These are phyloP conservation scores for Leptatherina wallacei DNA, from an alignment of 2,797 vertebrate species.

Conservation along the genomic window DNA sequence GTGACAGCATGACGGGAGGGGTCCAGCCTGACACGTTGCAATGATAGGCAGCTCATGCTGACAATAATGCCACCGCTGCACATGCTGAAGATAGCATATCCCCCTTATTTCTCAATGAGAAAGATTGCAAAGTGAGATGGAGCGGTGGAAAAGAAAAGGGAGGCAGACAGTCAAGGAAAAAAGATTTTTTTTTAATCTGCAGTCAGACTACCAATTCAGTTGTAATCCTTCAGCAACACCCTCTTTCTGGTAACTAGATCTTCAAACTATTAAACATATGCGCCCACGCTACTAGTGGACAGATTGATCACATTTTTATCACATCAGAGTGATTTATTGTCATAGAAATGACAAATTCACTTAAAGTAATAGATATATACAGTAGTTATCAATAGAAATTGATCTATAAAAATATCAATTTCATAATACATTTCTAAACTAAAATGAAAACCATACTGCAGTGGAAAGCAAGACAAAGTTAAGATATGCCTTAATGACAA, in stretches of 20 bases:
- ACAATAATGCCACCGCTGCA: constrained; percentile 69
- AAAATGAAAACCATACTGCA: background rate
- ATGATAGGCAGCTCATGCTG: constrained; percentile 71
- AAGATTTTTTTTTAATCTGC: constrained; percentile 64
- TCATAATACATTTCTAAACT: background rate
- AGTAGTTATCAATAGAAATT: background rate
- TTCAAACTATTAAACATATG: constrained; percentile 55
- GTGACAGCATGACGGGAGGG: constrained; percentile 72
- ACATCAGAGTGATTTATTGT: too few species aligned
- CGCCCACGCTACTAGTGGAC: constrained; percentile 15
- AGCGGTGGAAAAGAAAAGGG: constrained; percentile 19
- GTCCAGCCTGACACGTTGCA: constrained; percentile 62
- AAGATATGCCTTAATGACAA: background rate
- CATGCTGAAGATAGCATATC: constrained; percentile 65
- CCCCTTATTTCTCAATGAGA: constrained; percentile 57
- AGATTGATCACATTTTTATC: background rate
- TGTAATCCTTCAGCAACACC: constrained; percentile 76
- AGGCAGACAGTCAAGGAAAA: constrained; percentile 59
- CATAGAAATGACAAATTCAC: constrained; percentile 1
- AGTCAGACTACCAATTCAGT: constrained; percentile 72
- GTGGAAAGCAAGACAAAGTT: background rate
- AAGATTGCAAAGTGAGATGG: constrained; percentile 25
- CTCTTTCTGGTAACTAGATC: constrained; percentile 66
- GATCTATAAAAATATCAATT: background rate
- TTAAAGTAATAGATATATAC: constrained; percentile 6